phyloP scores from a whole-genome alignment of 1,140 invertebrate genomes.

The Cotesia vestalis region DNA sequence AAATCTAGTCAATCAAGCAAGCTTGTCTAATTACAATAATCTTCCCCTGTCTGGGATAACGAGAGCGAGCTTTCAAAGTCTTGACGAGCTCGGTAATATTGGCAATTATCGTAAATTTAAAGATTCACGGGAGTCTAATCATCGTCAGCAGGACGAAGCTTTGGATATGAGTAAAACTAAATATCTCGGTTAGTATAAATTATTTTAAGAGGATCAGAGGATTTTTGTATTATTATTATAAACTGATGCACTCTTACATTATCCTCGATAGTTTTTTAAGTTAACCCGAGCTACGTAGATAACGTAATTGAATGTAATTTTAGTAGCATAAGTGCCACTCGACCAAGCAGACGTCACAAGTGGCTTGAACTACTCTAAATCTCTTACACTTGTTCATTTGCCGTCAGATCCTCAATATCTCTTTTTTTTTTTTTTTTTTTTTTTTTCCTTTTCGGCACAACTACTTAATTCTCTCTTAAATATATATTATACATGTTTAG shows the following conservation, averaged over 20 bases:
- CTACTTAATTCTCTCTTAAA: not conserved
- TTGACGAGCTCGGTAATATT: conserved; percentile 48
- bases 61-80: conserved; percentile 48
- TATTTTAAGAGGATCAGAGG: not conserved
- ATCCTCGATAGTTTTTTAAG: conserved; percentile 57
- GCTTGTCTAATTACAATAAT: conserved; percentile 51
- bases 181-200: conserved; percentile 56
- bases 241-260: conserved; percentile 48
- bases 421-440: conserved; percentile 24
- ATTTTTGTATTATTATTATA: not conserved
- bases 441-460: conserved; percentile 8
- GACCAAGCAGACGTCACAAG: conserved; percentile 65
- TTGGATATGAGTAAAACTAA: conserved; percentile 65
- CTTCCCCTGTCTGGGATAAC: conserved; percentile 42
- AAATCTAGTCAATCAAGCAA: conserved; percentile 56
- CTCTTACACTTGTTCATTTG: conserved; percentile 54
- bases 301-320: conserved; percentile 66
- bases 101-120: conserved; percentile 48
- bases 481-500: too few relatives aligned
- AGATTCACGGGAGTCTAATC: conserved; percentile 47
- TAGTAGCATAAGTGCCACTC: conserved; percentile 66
- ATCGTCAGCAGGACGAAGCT: conserved; percentile 60
- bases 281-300: conserved; percentile 56
- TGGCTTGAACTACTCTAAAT: conserved; percentile 48
- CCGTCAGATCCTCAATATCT: conserved; percentile 45